A percentile compares a stretch with the other conserved stretches of the same genome.
These are phyloP conservation scores for Mola mola DNA, from an alignment of 2,113 vertebrate genomes.

Conservation along the genomic window DNA sequence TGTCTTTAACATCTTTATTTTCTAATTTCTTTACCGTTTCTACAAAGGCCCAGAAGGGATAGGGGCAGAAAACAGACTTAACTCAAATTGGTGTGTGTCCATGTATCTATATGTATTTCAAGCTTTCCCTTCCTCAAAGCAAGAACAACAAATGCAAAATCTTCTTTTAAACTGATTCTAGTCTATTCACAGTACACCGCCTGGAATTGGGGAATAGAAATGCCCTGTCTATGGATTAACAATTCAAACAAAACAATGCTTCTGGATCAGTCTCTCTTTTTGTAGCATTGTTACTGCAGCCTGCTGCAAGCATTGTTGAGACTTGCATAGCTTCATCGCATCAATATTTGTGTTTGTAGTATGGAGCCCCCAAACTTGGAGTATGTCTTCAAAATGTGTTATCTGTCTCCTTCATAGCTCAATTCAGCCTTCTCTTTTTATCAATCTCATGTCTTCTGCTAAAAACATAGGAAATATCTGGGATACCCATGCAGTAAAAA, in stretches of 20 bases:
- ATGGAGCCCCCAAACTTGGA: conserved; percentile 31
- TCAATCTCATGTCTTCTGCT: conserved; percentile 25
- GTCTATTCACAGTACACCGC: conserved; percentile 53
- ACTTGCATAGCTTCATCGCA: conserved; percentile 32
- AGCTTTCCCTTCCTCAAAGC: conserved; percentile 38
- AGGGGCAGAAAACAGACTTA: not conserved
- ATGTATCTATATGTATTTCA: conserved; percentile 3
- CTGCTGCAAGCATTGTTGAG: conserved; percentile 37
- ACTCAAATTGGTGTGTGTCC: not conserved
- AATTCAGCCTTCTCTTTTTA: conserved; percentile 44
- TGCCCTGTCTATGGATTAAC: conserved; percentile 54
- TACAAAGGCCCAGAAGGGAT: not conserved
- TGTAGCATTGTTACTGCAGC: conserved; percentile 47
- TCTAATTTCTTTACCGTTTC: too few species aligned
- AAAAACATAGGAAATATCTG: conserved; percentile 47
- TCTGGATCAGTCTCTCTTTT: conserved; percentile 38
- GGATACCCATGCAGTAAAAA: conserved; percentile 49
- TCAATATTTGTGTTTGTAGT: conserved; percentile 44
- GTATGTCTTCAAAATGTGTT: conserved; percentile 51
- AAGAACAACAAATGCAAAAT: conserved; percentile 33
- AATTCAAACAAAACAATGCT: conserved; percentile 62
- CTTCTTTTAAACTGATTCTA: conserved; percentile 32
- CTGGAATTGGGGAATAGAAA: conserved; percentile 31
- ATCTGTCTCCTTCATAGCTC: conserved; percentile 48
- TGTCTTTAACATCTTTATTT: too few species aligned